Conservation (phyloP, 2,113 vertebrate species). For the Podarcis raffonei region DNA sequence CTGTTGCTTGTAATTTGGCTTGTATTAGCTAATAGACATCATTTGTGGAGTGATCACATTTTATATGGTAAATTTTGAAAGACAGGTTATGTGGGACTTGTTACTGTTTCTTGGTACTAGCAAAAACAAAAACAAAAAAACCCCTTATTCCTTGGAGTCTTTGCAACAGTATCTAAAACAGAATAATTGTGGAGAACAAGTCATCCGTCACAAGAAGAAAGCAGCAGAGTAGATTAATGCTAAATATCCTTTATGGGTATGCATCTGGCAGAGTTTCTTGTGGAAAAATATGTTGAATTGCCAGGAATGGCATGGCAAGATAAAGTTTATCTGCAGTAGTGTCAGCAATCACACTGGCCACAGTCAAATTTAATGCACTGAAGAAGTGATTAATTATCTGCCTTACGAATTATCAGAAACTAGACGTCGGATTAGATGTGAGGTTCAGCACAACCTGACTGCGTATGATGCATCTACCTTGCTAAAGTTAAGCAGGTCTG, state of each 20-base stretch:
- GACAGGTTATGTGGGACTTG: slow-evolving; percentile 52
- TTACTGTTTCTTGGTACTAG: slow-evolving; percentile 54
- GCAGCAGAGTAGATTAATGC: background rate
- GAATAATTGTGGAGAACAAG: slow-evolving; percentile 58
- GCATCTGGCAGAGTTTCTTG: background rate
- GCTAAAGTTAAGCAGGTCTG: background rate
- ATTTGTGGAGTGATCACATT: slow-evolving; percentile 65
- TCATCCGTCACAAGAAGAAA: slow-evolving; percentile 31
- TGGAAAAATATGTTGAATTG: background rate
- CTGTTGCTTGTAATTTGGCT: slow-evolving; percentile 60
- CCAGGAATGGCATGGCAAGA: background rate
- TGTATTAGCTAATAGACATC: slow-evolving; percentile 67
- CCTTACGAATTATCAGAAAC: background rate
- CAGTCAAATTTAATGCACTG: background rate
- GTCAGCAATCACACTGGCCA: background rate
- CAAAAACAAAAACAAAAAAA: slow-evolving; percentile 47
- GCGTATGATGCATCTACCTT: background rate
- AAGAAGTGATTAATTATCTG: background rate
- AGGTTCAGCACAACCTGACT: background rate
- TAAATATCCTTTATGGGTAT: background rate
- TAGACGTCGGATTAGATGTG: background rate
- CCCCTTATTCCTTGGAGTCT: slow-evolving; percentile 52
- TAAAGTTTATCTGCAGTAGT: background rate
- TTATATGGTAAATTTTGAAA: slow-evolving; percentile 53
- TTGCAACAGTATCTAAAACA: background rate